Percentiles rank a stretch among this genome's conserved stretches.
Conservation (phyloP, 2,888 invertebrate genomes). For the Epirrita christyi region DNA sequence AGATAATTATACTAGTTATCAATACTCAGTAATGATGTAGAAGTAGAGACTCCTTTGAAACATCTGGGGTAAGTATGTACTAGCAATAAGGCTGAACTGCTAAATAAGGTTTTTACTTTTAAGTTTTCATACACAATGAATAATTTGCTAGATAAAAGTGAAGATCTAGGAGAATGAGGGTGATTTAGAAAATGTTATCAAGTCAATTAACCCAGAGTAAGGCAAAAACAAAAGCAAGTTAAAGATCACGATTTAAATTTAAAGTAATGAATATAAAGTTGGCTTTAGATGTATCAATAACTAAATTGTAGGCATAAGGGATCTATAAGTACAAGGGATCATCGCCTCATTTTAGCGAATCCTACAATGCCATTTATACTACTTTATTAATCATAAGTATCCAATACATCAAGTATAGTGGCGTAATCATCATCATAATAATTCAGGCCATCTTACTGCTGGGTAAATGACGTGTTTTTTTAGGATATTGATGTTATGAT, state of each 20-base stretch:
- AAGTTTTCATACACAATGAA: neutral
- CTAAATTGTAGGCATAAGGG: slow-evolving; percentile 6
- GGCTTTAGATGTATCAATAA: slow-evolving; percentile 32
- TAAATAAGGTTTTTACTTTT: neutral
- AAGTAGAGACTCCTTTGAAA: too few relatives aligned
- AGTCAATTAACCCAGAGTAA: slow-evolving; percentile 32
- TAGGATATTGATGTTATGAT: neutral
- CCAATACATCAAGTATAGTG: neutral
- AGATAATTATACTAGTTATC: too few relatives aligned
- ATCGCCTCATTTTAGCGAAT: slow-evolving; percentile 13
- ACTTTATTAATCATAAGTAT: neutral
- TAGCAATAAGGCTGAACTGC: neutral
- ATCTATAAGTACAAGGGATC: too few relatives aligned
- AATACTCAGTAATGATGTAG: too few relatives aligned
- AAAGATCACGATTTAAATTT: slow-evolving; percentile 31
- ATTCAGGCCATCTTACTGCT: neutral
- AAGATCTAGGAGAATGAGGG: slow-evolving; percentile 6
- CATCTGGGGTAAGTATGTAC: too few relatives aligned
- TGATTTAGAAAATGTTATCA: slow-evolving; percentile 10
- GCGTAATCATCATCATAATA: neutral
- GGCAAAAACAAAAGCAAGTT: slow-evolving; percentile 29
- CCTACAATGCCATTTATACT: slow-evolving; percentile 10
- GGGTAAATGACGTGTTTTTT: neutral
- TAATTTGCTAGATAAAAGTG: neutral
- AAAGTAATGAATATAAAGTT: slow-evolving; percentile 28